These are phyloP conservation scores for Acanthiza pusilla DNA, from an alignment of 2,797 vertebrate species.

Conservation along the genomic window DNA sequence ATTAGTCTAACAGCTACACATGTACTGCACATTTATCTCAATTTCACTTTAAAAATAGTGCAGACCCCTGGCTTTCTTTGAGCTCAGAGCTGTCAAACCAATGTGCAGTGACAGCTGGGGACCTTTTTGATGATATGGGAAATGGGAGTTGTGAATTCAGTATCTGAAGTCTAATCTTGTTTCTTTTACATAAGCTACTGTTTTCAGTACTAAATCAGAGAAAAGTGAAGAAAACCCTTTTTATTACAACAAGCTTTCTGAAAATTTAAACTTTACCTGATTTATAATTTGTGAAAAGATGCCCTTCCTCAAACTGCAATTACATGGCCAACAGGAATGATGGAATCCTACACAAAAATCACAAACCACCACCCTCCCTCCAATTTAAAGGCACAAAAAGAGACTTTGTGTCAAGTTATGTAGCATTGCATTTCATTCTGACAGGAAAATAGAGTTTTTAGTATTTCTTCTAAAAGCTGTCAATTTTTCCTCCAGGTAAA, in stretches of 20 bases:
- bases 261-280: neutral
- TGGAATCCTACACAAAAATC: neutral
- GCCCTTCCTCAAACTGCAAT: neutral
- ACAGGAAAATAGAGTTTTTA: neutral
- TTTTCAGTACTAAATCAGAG: neutral
- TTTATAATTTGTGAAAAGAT: neutral
- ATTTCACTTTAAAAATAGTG: neutral
- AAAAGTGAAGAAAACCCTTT: neutral
- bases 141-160: neutral
- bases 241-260: neutral
- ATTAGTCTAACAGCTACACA: conserved; percentile 13
- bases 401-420: neutral
- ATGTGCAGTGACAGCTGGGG: neutral
- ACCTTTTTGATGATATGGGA: neutral
- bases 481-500: neutral
- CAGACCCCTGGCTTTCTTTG: neutral
- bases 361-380: neutral
- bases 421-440: neutral
- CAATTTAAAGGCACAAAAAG: neutral
- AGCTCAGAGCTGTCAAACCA: neutral
- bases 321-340: neutral
- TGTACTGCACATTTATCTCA: conserved; percentile 2
- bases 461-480: neutral
- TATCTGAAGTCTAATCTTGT: neutral
- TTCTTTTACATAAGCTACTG: neutral